Evolutionary conservation across 2,113 vertebrate genomes (phyloP), one percentile per base, ranked within the genome.

Genomic region (Indri indri): DNA sequence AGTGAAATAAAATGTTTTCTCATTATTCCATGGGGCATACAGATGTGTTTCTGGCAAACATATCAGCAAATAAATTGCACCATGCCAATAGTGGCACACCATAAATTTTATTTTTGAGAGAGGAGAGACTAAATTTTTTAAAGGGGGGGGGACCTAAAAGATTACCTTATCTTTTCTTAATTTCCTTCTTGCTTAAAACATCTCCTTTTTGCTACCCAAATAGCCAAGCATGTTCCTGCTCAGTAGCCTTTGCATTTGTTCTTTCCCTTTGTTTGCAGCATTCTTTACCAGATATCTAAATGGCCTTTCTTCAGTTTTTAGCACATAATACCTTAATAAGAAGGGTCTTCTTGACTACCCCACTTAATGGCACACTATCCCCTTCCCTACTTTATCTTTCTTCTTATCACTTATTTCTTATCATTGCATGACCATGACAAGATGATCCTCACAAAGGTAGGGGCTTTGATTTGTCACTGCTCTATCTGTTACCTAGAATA

Each of bases 1-100:
- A 96, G 68, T 17, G n/a, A 57, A 88, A 71, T 37, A 94, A 89
- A 92, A 37, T 50, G 4, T n/a, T 88, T 45, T 85, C 47, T 84
- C 42, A 86, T 54, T 74, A 25, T 85, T 12, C 6, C 13, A 45
- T 59, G 30, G 32, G 32, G 54, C 27, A 76, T 47, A 70, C 6
- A 79, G 47, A 54, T 65, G 23, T 34, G 25, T 57, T 88, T 85
- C 37, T 80, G 17, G 14, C 84, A 84, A 80, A 86, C 52, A 89
- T 14, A 59, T 59, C 10, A 14, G 50, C 70, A 84, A 95, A 70
- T 11, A 95, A 70, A 50, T 17, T 80, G 25, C 2, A 93, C 30
- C 5, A 57, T 66, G 45, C 34, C 76, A 94, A 77, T 40, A 90
- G 0, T 37, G 32, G 18, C 23, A 57, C 52, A 82, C 5, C 27